Percentiles rank a stretch among this genome's conserved stretches.
phyloP scores from a whole-genome alignment of 2,113 vertebrate species.

The Struthio camelus region DNA sequence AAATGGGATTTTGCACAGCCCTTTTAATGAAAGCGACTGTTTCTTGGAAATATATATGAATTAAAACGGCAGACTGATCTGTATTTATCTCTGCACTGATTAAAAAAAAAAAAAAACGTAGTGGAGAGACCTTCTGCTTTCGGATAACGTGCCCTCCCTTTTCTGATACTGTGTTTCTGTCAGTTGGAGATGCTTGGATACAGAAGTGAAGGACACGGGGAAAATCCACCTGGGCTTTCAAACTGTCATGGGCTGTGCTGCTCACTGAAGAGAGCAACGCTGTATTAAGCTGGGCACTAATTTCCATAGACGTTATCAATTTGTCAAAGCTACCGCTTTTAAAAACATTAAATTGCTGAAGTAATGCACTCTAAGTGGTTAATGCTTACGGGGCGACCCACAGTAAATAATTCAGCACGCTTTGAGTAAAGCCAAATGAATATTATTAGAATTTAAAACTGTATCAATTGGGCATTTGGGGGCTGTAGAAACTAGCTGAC shows the following conservation, averaged over 20 bases:
- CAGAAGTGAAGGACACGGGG: background rate
- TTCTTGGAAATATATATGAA: constrained; percentile 13
- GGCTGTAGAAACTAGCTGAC: background rate
- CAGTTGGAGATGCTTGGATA: constrained; percentile 34
- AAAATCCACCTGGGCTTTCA: constrained; percentile 36
- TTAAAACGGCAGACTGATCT: constrained; percentile 38
- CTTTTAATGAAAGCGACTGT: constrained; percentile 13
- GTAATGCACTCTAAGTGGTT: background rate
- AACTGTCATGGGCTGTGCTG: background rate
- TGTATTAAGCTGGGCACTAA: background rate
- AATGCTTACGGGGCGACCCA: background rate
- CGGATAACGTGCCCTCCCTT: constrained; percentile 32
- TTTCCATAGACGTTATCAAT: constrained; percentile 21
- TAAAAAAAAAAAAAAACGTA: constrained; percentile 23
- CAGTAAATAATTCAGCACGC: background rate
- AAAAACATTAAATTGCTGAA: background rate
- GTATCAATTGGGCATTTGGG: background rate
- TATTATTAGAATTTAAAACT: background rate
- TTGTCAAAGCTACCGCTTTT: constrained; percentile 46
- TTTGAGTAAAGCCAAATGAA: background rate
- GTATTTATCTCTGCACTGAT: background rate
- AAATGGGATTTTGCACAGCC: background rate
- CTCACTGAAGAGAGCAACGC: background rate
- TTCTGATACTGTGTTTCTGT: constrained; percentile 49
- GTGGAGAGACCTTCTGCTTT: background rate